These are phyloP conservation scores for Cephus runcator DNA, from an alignment of 2,888 invertebrate genomes.

Conservation along the genomic window DNA sequence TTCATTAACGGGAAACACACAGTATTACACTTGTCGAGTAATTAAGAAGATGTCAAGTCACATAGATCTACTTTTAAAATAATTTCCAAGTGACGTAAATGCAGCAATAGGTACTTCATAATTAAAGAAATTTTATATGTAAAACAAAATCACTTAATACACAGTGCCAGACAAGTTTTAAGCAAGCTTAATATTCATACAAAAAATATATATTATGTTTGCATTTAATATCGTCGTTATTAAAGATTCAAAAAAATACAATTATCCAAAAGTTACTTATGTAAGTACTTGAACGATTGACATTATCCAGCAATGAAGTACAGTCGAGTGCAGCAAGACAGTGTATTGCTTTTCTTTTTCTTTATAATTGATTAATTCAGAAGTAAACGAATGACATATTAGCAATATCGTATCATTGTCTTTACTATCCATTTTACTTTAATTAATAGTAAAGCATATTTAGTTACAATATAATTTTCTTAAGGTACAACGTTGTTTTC, in stretches of 20 bases:
- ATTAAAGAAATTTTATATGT: neutral
- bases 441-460: slow-evolving; percentile 4
- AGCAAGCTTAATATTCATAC: neutral
- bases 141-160: neutral
- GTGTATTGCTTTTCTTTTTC: neutral
- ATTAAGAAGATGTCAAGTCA: neutral
- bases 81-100: neutral
- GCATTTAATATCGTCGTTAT: neutral
- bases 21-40: neutral
- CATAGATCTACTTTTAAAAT: neutral
- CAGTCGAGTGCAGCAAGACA: slow-evolving; percentile 8
- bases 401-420: neutral
- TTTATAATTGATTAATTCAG: neutral
- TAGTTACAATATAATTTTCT: slow-evolving; percentile 7
- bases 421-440: neutral
- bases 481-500: neutral
- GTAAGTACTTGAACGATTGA: neutral
- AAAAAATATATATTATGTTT: neutral
- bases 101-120: neutral
- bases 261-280: neutral
- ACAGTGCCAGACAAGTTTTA: neutral
- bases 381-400: neutral
- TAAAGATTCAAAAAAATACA: neutral
- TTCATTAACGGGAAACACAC: neutral
- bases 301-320: neutral